Evolutionary conservation across 2,113 vertebrate genomes (phyloP).

Genomic region (Steatornis caripensis): DNA sequence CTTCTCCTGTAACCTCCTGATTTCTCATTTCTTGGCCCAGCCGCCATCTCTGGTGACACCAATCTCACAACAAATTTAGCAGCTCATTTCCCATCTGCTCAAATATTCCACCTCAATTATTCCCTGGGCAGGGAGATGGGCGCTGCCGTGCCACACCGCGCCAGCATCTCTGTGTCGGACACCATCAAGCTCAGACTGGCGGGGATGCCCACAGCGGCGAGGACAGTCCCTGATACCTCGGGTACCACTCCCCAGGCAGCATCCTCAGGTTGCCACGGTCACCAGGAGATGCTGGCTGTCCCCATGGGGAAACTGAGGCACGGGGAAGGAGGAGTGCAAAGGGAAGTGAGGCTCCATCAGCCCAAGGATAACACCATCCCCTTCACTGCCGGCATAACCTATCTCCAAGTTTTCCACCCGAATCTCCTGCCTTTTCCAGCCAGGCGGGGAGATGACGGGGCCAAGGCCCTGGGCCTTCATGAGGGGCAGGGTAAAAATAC

Average conservation of each 20-base stretch:
- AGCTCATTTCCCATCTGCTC: slow-evolving; percentile 61
- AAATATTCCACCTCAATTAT: slow-evolving; percentile 71
- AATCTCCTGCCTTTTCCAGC: too few species aligned
- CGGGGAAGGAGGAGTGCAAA: neutral
- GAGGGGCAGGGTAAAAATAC: too few species aligned
- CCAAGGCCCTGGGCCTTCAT: too few species aligned
- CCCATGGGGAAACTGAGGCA: neutral
- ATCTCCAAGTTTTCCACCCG: neutral
- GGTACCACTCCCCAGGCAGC: neutral
- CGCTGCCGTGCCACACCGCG: neutral
- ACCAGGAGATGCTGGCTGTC: neutral
- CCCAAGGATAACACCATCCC: too few species aligned
- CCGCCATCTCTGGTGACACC: too few species aligned
- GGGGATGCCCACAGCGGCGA: too few species aligned
- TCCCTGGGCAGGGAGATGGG: neutral
- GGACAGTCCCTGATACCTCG: too few species aligned
- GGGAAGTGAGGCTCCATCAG: neutral
- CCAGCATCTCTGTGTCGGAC: too few species aligned
- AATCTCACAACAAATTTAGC: slow-evolving; percentile 71
- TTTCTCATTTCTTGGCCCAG: too few species aligned
- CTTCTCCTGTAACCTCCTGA: neutral
- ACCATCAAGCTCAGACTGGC: too few species aligned
- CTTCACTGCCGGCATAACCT: too few species aligned
- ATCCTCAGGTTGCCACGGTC: neutral
- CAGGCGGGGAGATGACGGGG: too few species aligned